Base-by-base conservation (phyloP, 2,797 vertebrate species). In the Malurus splendens region DNA sequence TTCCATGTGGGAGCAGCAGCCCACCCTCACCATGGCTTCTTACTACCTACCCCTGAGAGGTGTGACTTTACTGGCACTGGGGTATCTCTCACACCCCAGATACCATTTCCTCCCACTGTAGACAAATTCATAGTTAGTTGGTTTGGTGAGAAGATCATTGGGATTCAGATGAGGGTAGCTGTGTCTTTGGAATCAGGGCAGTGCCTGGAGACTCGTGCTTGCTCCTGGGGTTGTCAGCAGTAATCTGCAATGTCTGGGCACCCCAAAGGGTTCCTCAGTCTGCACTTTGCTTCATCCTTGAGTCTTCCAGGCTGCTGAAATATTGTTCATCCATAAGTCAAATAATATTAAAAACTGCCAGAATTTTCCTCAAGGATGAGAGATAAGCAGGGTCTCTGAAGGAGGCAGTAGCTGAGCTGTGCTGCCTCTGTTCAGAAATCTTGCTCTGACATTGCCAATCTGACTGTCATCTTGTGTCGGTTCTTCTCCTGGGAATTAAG, bases 281-380 rank as follows among this genome's bases (percentile, higher is more conserved):
- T 61, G 39, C 64, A 52, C 56, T 86, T 79, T 38, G 27, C 83
- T 88, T 55, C 25, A 61, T 85, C 68, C 78, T 93, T 28, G 24
- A 30, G 74, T 77, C 81, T 90, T 90, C 57, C 75, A 82, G 91
- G 57, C 94, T 84, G 57, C 48, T 89, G 82, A 92, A 86, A 89
- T 87, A 87, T 87, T 93, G 70, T 59, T 93, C 78, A 77, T 67
- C 92, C 86, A 44, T 57, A 82, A 94, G 90, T 94, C 90, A 92
- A 85, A 85, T 77, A 52, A 82, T 92, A 85, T 92, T 94, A 80
- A 86, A 90, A 93, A 77, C 81, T 77, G 72, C 54, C 75, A 74
- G 88, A 86, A 62, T 93, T 92, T 74, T 94, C 74, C 54, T 94
- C 48, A 57, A 83, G 65, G 54, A 82, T 95, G 86, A 74, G 83